Evolutionary conservation across 2,797 vertebrate species (phyloP), one percentile per base, ranked within the genome.

Genomic region (Geotrypetes seraphini): DNA sequence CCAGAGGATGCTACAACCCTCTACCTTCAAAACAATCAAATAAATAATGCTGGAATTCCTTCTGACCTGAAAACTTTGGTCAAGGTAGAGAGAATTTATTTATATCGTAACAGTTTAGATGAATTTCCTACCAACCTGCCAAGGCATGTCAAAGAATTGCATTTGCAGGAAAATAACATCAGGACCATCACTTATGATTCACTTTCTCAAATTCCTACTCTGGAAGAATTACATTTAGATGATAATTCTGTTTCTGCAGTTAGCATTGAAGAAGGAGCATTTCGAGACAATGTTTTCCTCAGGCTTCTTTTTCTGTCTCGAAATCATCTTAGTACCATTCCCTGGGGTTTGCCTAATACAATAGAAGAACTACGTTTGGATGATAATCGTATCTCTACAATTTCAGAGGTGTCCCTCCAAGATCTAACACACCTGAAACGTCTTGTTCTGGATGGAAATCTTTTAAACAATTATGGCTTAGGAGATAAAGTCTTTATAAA

Each of bases 1-100:
- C 96, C 96, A 36, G 80, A 75, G 71, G 93, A 98, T 42, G 91
- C 96, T 78, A 99, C 96, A 36, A 88, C 95, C 58, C 92, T 99
- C 61, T 99, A 90, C 79, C 87, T 99, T 71, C 96, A 99, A 75
- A 99, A 99, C 81, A 99, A 99, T 85, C 91, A 90, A 73, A 99
- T 99, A 67, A 97, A 91, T 74, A 98, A 97, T 50, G 88, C 92
- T 16, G 95, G 96, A 25, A 97, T 99, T 74, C 95, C 95, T 27
- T 62, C 90, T 14, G 92, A 97, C 66, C 83, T 99, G 20, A 86
- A 83, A 63, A 83, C 81, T 54, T 87, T 99, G 36, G 65, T 75
- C 38, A 87, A 82, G 43, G 93, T 99, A 51, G 94, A 99, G 73
- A 93, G 93, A 77, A 98, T 99, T 71, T 99, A 96, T 64, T 83